Base-by-base conservation (phyloP, 2,113 vertebrate species). In the Planiliza haematocheilus region DNA sequence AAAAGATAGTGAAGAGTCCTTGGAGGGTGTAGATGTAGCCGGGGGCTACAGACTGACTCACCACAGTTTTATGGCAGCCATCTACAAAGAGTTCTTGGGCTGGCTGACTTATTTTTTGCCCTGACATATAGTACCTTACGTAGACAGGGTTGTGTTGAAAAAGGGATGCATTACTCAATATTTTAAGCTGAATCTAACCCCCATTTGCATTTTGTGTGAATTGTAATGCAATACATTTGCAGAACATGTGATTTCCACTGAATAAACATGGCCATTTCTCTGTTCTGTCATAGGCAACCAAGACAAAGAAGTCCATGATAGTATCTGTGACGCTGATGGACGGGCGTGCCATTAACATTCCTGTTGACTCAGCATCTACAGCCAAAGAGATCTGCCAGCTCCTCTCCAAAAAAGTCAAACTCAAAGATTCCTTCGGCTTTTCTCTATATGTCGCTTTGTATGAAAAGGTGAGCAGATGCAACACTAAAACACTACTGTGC, bases 371-470 rank as follows among this genome's bases (percentile, higher is more conserved):
- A 0, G 96, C 97, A 11, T 95, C 97, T 7, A 97, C 92, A 0
- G 96, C 98, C 16, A 92, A 70, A 83, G 98, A 99, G 79, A 89
- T 98, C 84, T 98, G 97, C 81, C 88, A 93, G 12, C 66, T 92
- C 49, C 84, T 98, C 4, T 93, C 96, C 57, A 93, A 89, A 70
- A 96, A 96, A 87, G 80, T 88, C 70, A 92, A 92, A 45, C 91
- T 99, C 78, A 91, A 89, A 6, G 97, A 98, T 85, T 76, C 88
- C 0, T 96, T 99, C 64, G 98, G 98, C 12, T 99, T 99, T 82
- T 97, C 97, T 0, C 89, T 99, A 74, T 98, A 98, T 41, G 91
- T 97, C 5, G 94, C 96, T 2, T 86, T 99, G 50, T 97, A 97
- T 68, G 94, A 98, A 85, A 97, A 98, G 96, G 98, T 99, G 10